Conservation (phyloP, 1,140 invertebrate genomes). For the Drosophila sproati region DNA sequence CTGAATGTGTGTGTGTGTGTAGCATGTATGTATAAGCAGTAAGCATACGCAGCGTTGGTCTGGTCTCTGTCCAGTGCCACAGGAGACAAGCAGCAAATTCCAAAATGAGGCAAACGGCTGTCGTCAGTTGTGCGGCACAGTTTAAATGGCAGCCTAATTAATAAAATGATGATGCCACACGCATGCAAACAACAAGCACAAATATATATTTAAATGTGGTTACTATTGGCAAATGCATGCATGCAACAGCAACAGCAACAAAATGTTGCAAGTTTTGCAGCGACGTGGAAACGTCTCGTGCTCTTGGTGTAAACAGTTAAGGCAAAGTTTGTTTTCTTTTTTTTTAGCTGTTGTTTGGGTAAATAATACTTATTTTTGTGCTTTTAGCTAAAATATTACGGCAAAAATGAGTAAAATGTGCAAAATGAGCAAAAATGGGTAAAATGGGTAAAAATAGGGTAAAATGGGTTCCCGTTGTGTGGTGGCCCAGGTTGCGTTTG, state of each 20-base stretch:
- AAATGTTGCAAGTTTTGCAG: slow-evolving; percentile 23
- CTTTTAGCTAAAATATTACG: slow-evolving; percentile 57
- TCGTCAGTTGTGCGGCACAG: slow-evolving; percentile 7
- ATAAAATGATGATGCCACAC: slow-evolving; percentile 38
- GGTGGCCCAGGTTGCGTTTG: slow-evolving; percentile 13
- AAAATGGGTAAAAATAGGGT: background rate
- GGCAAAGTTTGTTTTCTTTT: slow-evolving; percentile 15
- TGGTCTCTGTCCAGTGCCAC: background rate
- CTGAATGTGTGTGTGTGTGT: background rate
- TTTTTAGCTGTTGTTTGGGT: slow-evolving; percentile 30
- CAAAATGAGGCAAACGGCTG: background rate
- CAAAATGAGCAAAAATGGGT: background rate
- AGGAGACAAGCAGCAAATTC: background rate
- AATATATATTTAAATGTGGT: background rate
- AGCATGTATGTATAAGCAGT: slow-evolving; percentile 7
- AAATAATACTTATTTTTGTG: slow-evolving; percentile 43
- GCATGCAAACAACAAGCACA: background rate
- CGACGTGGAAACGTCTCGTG: slow-evolving; percentile 23
- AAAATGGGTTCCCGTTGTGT: too few species aligned
- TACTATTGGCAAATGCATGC: background rate
- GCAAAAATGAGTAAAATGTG: slow-evolving; percentile 9
- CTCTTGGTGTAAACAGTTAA: slow-evolving; percentile 35
- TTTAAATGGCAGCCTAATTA: slow-evolving; percentile 48
- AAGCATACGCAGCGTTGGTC: slow-evolving; percentile 23
- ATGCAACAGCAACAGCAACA: background rate